Evolutionary conservation across 2,888 invertebrate species (phyloP).

Genomic region (Epsilonema sp.): DNA sequence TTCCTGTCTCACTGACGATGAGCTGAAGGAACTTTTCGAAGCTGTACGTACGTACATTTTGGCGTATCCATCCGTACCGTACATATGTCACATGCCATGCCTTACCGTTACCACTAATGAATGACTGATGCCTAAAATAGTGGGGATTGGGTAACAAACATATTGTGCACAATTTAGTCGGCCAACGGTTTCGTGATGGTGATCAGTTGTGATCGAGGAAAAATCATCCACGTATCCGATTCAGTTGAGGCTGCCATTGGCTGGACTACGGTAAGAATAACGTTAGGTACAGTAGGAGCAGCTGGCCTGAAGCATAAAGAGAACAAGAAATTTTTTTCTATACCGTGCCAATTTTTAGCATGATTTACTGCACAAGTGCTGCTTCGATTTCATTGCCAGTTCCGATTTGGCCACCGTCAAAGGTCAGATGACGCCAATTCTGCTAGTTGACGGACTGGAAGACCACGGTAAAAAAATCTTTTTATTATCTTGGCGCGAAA

Average conservation of each 20-base stretch:
- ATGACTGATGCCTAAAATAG: too few species aligned
- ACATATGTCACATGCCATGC: too few species aligned
- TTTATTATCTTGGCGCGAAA: too few species aligned
- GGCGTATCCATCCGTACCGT: too few species aligned
- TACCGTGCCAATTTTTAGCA: not conserved
- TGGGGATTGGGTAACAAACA: too few species aligned
- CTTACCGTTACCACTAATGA: too few species aligned
- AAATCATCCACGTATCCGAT: constrained; percentile 68
- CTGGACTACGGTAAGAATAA: constrained; percentile 32
- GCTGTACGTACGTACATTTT: too few species aligned
- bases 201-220: constrained; percentile 73
- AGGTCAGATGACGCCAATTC: constrained; percentile 9
- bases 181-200: constrained; percentile 78
- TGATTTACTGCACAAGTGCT: constrained; percentile 53
- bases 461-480: too few species aligned
- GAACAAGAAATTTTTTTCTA: too few species aligned
- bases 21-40: constrained; percentile 45
- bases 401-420: constrained; percentile 85
- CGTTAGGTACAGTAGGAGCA: too few species aligned
- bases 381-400: constrained; percentile 81
- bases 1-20: constrained; percentile 60
- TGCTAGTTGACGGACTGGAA: too few species aligned
- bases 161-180: constrained; percentile 44
- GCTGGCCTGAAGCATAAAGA: too few species aligned
- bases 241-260: constrained; percentile 61